A percentile compares a stretch with the other conserved stretches of the same genome.
phyloP scores from a whole-genome alignment of 2,797 vertebrate species.

The Atherinosoma microstoma region DNA sequence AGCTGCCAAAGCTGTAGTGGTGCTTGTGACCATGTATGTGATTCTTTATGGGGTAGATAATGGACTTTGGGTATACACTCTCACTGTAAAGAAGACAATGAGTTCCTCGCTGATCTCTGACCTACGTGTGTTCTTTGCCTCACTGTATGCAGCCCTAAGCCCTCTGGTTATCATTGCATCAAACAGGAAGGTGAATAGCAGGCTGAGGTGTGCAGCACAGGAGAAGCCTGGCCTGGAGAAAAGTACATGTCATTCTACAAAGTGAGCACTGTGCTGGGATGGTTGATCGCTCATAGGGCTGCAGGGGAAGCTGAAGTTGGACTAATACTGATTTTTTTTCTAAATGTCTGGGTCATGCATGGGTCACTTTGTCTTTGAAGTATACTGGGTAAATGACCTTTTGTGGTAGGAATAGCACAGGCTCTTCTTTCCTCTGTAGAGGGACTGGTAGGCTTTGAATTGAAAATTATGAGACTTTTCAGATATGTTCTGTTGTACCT shows the following conservation, averaged over 20 bases:
- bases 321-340: conserved; percentile 8
- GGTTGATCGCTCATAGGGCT: conserved; percentile 19
- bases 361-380: conserved; percentile 24
- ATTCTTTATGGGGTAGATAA: conserved; percentile 82
- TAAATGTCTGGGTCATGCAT: conserved; percentile 5
- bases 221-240: conserved; percentile 41
- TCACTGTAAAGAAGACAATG: conserved; percentile 76
- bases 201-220: conserved; percentile 62
- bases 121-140: conserved; percentile 82
- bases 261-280: conserved; percentile 41
- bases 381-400: not conserved
- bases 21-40: conserved; percentile 80
- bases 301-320: conserved; percentile 11
- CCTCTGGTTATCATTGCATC: conserved; percentile 81
- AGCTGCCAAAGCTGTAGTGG: conserved; percentile 78
- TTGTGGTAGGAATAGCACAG: not conserved
- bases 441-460: not conserved
- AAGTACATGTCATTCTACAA: conserved; percentile 33
- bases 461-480: conserved; percentile 1
- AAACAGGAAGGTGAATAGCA: conserved; percentile 81
- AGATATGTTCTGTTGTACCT: conserved; percentile 3
- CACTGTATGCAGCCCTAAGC: conserved; percentile 81
- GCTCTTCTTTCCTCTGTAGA: conserved; percentile 3
- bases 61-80: conserved; percentile 84
- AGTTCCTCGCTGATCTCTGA: conserved; percentile 78